Percentiles rank a stretch among this genome's conserved stretches.
Conservation (phyloP, 2,888 invertebrate species). For the Hyalella azteca region DNA sequence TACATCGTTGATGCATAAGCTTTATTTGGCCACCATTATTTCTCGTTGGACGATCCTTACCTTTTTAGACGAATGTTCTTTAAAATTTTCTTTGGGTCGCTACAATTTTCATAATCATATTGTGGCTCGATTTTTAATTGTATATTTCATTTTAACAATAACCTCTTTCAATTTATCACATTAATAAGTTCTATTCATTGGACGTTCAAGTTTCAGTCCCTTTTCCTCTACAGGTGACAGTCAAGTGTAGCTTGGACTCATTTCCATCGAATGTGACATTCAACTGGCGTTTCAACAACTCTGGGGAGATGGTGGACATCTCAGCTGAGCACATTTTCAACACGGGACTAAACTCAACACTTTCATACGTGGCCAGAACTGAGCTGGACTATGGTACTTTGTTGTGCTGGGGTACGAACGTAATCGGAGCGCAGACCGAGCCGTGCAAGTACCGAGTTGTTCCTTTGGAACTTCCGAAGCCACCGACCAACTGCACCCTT, state of each 20-base stretch:
- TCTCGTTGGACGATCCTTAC: no score
- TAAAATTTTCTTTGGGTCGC: no score
- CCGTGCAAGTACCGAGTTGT: constrained; percentile 91
- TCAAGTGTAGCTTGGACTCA: constrained; percentile 55
- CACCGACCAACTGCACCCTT: constrained; percentile 49
- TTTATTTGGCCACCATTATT: no score
- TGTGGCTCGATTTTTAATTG: no score
- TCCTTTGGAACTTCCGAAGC: constrained; percentile 64
- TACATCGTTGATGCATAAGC: no score
- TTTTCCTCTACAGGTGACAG: constrained; percentile 29
- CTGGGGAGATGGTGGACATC: constrained; percentile 56
- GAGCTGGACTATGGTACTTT: constrained; percentile 80
- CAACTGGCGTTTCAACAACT: constrained; percentile 57
- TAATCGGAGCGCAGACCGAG: constrained; percentile 80
- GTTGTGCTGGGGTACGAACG: constrained; percentile 83
- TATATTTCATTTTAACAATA: no score
- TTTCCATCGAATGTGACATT: constrained; percentile 53
- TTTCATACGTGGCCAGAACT: constrained; percentile 52
- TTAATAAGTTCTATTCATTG: no score
- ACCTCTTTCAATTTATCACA: no score
- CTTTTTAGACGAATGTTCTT: no score
- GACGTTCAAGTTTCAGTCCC: no score
- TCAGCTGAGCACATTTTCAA: constrained; percentile 48
- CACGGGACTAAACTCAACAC: constrained; percentile 44
- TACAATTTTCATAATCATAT: no score